Conservation (phyloP, 2,797 vertebrate genomes). For the Tenualosa thibaudeaui region DNA sequence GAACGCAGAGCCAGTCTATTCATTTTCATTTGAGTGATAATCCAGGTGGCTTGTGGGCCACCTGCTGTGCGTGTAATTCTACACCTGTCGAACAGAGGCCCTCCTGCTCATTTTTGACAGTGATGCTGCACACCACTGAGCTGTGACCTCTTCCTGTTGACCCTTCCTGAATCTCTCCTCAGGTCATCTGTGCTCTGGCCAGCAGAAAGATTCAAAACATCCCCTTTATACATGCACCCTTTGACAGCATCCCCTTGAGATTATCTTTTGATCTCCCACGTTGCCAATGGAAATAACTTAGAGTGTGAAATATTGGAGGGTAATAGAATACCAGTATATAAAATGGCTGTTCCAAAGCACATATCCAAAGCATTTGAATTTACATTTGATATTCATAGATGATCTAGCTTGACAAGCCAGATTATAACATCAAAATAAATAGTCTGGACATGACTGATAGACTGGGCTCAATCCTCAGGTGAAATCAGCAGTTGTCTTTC, state of each 20-base stretch:
- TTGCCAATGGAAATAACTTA: background rate
- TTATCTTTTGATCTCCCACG: background rate
- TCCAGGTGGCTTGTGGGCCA: background rate
- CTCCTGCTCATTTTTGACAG: background rate
- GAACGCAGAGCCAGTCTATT: background rate
- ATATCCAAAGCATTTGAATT: background rate
- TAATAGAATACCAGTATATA: background rate
- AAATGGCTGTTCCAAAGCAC: background rate
- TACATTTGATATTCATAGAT: background rate
- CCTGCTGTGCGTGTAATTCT: conserved; percentile 8
- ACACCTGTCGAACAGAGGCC: background rate
- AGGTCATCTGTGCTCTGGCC: background rate
- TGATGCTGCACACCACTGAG: conserved; percentile 17
- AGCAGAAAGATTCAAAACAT: background rate
- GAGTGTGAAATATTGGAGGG: background rate
- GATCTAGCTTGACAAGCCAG: too few species aligned
- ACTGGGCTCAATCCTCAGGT: too few species aligned
- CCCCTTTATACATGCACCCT: background rate
- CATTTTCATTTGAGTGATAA: background rate
- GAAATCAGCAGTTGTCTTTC: too few species aligned
- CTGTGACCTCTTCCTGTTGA: conserved; percentile 13
- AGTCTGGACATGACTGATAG: too few species aligned
- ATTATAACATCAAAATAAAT: too few species aligned
- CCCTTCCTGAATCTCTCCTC: background rate
- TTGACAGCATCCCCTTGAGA: background rate